phyloP scores from a whole-genome alignment of 2,797 vertebrate species.

The Sebastes kiyomatsui region DNA sequence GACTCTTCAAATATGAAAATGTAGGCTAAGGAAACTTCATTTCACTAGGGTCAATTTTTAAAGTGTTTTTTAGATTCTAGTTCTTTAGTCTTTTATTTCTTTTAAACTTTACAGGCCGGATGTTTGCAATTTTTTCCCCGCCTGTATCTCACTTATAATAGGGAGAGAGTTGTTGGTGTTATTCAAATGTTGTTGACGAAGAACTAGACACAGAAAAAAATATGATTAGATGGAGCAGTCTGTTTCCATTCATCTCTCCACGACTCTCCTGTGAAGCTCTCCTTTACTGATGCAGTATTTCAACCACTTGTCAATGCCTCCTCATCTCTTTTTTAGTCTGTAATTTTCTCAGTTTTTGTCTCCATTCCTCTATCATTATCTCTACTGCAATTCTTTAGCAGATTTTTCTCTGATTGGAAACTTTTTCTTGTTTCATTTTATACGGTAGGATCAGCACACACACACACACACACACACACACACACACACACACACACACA shows the following conservation, averaged over 20 bases:
- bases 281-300: not conserved
- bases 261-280: not conserved
- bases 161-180: not conserved
- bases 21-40: not conserved
- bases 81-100: conserved; percentile 22
- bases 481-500: too few relatives aligned
- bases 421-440: not conserved
- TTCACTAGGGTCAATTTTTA: not conserved
- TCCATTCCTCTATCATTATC: not conserved
- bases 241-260: conserved; percentile 1
- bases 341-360: conserved; percentile 4
- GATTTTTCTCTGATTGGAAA: conserved; percentile 7
- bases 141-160: not conserved
- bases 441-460: not conserved
- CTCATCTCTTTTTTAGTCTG: not conserved
- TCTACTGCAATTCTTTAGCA: not conserved
- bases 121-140: not conserved
- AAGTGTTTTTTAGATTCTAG: not conserved
- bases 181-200: not conserved
- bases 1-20: conserved; percentile 13
- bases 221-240: not conserved
- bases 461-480: not conserved
- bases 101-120: not conserved
- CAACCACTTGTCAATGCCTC: not conserved
- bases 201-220: not conserved